A percentile compares a stretch with the other conserved stretches of the same genome.
Evolutionary conservation across 2,113 vertebrate genomes (phyloP).

Genomic region (Vulpes ferrilata): DNA sequence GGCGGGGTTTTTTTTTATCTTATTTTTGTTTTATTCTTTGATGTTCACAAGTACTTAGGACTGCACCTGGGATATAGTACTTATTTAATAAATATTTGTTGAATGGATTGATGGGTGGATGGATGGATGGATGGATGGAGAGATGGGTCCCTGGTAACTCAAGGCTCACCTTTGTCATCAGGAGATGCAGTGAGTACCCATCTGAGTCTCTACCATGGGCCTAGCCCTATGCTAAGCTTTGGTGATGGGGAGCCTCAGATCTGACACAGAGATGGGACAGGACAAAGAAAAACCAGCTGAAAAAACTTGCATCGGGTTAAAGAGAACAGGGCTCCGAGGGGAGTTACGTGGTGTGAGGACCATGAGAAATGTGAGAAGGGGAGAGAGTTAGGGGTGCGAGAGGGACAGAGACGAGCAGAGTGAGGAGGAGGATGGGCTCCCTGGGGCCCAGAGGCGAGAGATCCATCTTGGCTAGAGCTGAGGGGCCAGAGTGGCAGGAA

Average conservation of each 20-base stretch:
- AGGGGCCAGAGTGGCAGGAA: neutral
- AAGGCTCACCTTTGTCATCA: neutral
- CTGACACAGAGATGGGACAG: neutral
- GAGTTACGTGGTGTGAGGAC: neutral
- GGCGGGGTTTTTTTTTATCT: neutral
- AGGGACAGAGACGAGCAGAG: neutral
- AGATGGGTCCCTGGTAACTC: neutral
- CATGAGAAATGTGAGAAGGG: neutral
- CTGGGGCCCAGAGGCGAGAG: neutral
- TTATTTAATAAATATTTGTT: slow-evolving; percentile 1
- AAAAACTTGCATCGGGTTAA: neutral
- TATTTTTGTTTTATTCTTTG: neutral
- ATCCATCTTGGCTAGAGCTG: neutral
- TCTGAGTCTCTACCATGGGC: neutral
- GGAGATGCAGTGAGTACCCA: neutral
- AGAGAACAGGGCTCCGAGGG: neutral
- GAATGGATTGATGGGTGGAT: neutral
- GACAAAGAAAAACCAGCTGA: neutral
- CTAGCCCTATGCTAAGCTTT: neutral
- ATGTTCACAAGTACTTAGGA: neutral
- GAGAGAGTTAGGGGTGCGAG: neutral
- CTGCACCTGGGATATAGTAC: neutral
- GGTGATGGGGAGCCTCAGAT: neutral
- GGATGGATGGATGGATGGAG: neutral
- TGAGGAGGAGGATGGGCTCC: neutral